Percentiles rank a stretch among this genome's conserved stretches.
phyloP scores from a whole-genome alignment of 37 sponge, comb jelly and placozoan species.

The Spongia lamella region DNA sequence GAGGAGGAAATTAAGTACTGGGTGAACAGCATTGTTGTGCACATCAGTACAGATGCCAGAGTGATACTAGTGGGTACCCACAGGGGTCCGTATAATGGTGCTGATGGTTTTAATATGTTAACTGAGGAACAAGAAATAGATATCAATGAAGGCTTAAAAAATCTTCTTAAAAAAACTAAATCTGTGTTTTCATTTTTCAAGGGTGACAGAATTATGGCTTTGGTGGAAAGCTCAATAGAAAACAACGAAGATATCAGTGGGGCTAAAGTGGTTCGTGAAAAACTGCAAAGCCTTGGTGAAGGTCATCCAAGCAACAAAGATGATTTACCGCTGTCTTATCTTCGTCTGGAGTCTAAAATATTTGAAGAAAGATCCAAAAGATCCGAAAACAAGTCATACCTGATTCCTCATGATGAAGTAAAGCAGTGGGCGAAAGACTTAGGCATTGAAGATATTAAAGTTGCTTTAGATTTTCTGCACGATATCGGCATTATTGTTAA shows the following conservation, averaged over 20 bases:
- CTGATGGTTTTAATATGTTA: no score
- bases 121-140: no score
- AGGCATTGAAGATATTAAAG: slow-evolving; percentile 2
- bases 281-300: no score
- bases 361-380: no score
- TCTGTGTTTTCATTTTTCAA: no score
- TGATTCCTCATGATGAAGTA: no score
- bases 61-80: slow-evolving; percentile 59
- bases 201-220: background rate
- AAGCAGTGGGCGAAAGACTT: background rate
- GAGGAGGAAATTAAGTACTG: slow-evolving; percentile 51
- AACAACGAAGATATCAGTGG: background rate
- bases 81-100: slow-evolving; percentile 1
- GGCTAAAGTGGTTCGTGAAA: no score
- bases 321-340: slow-evolving; percentile 15
- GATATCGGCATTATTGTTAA: slow-evolving; percentile 37
- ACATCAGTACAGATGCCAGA: slow-evolving; percentile 19
- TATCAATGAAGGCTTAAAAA: no score
- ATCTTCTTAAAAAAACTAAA: no score
- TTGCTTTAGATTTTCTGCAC: slow-evolving; percentile 42
- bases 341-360: slow-evolving; percentile 21
- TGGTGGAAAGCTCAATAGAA: slow-evolving; percentile 43
- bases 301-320: no score
- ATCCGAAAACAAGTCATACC: no score
- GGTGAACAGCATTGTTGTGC: slow-evolving; percentile 62